Percentiles rank a stretch among this genome's conserved stretches.
Evolutionary conservation across 2,888 invertebrate species (phyloP).

Genomic region (Pediacus dermestoides): DNA sequence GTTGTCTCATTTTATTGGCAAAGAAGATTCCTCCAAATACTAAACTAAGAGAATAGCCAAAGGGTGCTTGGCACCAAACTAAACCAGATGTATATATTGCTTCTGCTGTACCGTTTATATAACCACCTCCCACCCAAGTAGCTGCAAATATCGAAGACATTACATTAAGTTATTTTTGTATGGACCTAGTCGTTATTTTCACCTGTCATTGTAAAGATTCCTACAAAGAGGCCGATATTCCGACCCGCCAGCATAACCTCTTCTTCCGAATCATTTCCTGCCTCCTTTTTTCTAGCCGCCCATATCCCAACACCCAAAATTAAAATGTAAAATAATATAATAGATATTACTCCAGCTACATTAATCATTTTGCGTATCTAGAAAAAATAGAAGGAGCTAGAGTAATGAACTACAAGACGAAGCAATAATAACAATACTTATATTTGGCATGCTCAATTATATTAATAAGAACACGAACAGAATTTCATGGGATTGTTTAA

Average conservation of each 20-base stretch:
- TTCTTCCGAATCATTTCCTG: conserved; percentile 87
- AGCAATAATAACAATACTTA: too few species aligned
- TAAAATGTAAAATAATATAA: conserved; percentile 92
- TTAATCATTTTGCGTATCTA: conserved; percentile 86
- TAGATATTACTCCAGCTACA: conserved; percentile 88
- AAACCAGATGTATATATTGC: conserved; percentile 90
- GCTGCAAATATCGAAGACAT: too few species aligned
- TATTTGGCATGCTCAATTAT: too few species aligned
- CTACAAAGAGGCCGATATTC: conserved; percentile 95
- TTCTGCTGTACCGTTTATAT: conserved; percentile 99
- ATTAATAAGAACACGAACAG: too few species aligned
- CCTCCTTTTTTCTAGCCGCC: conserved; percentile 91
- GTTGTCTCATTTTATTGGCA: conserved; percentile 95
- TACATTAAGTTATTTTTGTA: conserved; percentile 6
- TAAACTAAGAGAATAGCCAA: conserved; percentile 94
- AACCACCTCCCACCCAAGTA: conserved; percentile 99
- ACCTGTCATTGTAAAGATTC: conserved; percentile 99
- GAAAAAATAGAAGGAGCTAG: too few species aligned
- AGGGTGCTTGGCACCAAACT: conserved; percentile 98
- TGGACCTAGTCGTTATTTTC: conserved; percentile 14
- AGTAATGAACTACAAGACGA: too few species aligned
- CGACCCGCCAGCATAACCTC: conserved; percentile 98
- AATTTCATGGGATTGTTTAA: too few species aligned
- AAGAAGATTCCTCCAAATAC: conserved; percentile 97
- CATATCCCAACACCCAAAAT: conserved; percentile 95